A percentile compares a stretch with the other conserved stretches of the same genome.
phyloP scores from a whole-genome alignment of 2,113 vertebrate species.

The Seriola dumerili region DNA sequence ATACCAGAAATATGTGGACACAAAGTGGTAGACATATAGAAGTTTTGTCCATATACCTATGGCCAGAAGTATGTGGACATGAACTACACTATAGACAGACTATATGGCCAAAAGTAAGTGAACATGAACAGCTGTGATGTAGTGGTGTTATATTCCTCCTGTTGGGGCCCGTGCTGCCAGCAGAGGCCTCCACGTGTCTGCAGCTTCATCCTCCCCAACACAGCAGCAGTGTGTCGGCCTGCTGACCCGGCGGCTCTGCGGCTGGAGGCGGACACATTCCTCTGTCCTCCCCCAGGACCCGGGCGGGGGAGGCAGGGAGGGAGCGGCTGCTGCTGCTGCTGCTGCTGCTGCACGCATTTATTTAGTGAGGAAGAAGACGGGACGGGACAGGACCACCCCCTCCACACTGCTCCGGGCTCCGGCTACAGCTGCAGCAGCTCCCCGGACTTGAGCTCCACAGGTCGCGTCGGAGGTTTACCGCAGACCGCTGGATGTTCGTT shows the following conservation, averaged over 20 bases:
- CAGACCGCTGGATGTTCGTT: no score
- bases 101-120: no score
- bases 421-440: neutral
- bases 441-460: no score
- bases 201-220: constrained; percentile 17
- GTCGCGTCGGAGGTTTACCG: no score
- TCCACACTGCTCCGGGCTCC: constrained; percentile 2
- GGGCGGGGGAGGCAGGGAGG: constrained; percentile 3
- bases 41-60: neutral
- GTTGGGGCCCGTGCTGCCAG: neutral
- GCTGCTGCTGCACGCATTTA: constrained; percentile 43
- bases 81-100: no score
- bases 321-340: constrained; percentile 25
- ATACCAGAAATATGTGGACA: neutral
- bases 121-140: no score
- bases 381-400: constrained; percentile 29
- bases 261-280: constrained; percentile 75
- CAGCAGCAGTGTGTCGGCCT: constrained; percentile 48
- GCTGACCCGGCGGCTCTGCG: constrained; percentile 66
- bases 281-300: constrained; percentile 62
- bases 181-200: constrained; percentile 26
- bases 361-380: constrained; percentile 45
- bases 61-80: no score
- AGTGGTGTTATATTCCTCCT: no score
- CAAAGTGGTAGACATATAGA: no score